Base-by-base conservation (phyloP, 2,113 vertebrate species). In the Paramisgurnus dabryanus region DNA sequence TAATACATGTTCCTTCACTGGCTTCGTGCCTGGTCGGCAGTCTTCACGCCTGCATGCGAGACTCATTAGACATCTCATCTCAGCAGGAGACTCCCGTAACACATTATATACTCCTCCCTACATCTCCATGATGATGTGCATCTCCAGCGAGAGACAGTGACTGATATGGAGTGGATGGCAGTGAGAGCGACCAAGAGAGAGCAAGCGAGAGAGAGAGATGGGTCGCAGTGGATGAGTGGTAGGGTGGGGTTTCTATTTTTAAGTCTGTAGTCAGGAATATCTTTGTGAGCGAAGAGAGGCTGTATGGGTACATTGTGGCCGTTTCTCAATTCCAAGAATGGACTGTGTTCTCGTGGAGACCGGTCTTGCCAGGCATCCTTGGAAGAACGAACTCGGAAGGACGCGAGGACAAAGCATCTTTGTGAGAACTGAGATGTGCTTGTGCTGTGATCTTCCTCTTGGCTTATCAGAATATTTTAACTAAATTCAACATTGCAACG, bases 211-310 rank as follows among this genome's bases (percentile, higher is more conserved):
- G 43, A 69, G n/a, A 73, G 43, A 65, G 41, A 39, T 9, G 17
- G 55, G 43, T 45, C 13, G 75, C n/a, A 61, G 43, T 45, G 57
- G 60, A 82, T 17, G 67, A 82, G 67, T 75, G 83, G 53, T 64
- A 68, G 74, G 77, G 76, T 67, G 72, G 80, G 55, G 83, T 41
- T 75, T 82, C 83, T 88, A 88, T 88, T 88, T 85, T 84, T 88
- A 86, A 67, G 68, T 53, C 83, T 79, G 82, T 80, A 34, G 27
- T 34, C 27, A 34, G 27, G 27, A 34, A 34, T 34, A 34, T 34
- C 27, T 34, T 34, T 34, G 27, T 34, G 27, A 34, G 27, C 27
- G 27, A 34, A 34, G 27, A 34, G 3, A 34, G 27, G 27, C 27
- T 34, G 27, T 34, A 3, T 2, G 27, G 27, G 27, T 2, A 34